phyloP scores from a whole-genome alignment of 2,888 invertebrate species.

The Pollenia angustigena region DNA sequence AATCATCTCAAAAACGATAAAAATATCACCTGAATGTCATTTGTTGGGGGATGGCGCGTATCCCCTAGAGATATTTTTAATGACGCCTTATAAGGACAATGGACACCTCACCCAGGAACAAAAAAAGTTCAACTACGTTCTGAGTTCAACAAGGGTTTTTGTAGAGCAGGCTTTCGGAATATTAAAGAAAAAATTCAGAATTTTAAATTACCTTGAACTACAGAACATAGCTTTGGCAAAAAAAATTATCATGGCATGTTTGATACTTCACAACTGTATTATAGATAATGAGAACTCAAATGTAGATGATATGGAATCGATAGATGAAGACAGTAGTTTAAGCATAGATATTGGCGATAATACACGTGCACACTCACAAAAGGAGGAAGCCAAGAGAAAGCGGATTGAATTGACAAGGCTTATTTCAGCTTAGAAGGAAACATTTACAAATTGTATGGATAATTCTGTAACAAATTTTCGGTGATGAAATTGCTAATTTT shows the following conservation, averaged over 20 bases:
- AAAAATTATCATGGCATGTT: not conserved
- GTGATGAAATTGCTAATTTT: too few species aligned
- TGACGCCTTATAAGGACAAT: not conserved
- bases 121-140: not conserved
- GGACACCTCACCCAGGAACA: not conserved
- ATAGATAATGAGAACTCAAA: not conserved
- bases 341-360: not conserved
- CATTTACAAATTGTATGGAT: too few species aligned
- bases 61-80: not conserved
- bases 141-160: not conserved
- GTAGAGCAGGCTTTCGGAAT: not conserved
- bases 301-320: not conserved
- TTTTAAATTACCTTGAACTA: not conserved
- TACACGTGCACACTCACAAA: not conserved
- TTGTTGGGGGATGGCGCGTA: conserved; percentile 60
- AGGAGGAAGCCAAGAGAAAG: not conserved
- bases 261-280: not conserved
- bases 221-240: not conserved
- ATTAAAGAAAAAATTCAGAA: not conserved
- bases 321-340: not conserved
- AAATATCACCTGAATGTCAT: conserved; percentile 49
- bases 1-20: conserved; percentile 29
- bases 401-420: not conserved
- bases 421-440: not conserved
- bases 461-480: too few species aligned